A percentile compares a stretch with the other conserved stretches of the same genome.
Conservation (phyloP, 1,140 invertebrate genomes). For the Tetragnatha versicolor region DNA sequence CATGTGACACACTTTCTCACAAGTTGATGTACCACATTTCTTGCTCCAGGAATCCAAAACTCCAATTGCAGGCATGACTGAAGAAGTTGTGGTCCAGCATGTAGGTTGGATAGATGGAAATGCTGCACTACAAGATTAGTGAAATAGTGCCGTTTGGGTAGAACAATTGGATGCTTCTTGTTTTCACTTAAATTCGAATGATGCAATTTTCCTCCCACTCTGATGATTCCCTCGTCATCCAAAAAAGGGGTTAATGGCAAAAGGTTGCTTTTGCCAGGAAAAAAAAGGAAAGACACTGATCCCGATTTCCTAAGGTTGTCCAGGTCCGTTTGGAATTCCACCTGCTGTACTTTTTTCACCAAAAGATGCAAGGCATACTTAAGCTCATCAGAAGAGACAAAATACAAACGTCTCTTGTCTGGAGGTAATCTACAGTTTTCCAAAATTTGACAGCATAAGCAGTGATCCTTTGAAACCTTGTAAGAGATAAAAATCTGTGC, state of each 20-base stretch:
- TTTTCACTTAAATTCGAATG: no score
- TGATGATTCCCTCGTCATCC: no score
- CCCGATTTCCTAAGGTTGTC: neutral
- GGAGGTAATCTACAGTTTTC: neutral
- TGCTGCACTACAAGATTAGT: neutral
- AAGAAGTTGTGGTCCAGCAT: constrained; percentile 1
- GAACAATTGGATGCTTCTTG: neutral
- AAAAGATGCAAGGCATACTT: neutral
- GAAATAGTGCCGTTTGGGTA: neutral
- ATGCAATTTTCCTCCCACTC: no score
- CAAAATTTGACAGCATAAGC: neutral
- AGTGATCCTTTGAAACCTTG: neutral
- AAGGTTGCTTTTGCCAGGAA: constrained; percentile 2
- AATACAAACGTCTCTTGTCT: neutral
- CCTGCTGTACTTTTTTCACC: neutral
- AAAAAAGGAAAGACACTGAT: neutral
- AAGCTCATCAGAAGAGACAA: neutral
- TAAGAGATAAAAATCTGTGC: no score
- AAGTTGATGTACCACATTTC: neutral
- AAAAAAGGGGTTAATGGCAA: neutral
- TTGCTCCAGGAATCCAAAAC: neutral
- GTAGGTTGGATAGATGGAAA: neutral
- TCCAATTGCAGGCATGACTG: neutral
- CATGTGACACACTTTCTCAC: neutral
- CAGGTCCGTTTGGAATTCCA: neutral